Percentiles rank a stretch among this genome's conserved stretches.
Conservation (phyloP, 2,888 invertebrate genomes). For the Tetrapedia diversipes region DNA sequence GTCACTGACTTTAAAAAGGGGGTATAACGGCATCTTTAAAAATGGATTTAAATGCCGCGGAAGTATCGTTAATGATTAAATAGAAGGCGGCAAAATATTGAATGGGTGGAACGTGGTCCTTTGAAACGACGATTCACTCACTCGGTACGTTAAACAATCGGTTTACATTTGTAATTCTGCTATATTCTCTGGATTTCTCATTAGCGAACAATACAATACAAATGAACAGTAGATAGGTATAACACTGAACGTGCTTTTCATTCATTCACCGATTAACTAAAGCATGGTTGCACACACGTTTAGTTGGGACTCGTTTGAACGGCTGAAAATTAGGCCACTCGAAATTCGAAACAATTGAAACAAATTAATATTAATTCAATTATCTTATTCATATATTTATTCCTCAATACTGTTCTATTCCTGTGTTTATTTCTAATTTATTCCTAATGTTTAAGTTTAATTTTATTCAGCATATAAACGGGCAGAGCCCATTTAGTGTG, state of each 20-base stretch:
- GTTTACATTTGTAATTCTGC: slow-evolving; percentile 58
- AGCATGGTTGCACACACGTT: slow-evolving; percentile 54
- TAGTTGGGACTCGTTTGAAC: slow-evolving; percentile 33
- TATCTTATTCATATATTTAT: slow-evolving; percentile 33
- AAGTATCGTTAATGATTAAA: not conserved
- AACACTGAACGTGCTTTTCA: slow-evolving; percentile 55
- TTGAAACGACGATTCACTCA: not conserved
- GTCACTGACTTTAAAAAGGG: too few species aligned
- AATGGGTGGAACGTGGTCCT: not conserved
- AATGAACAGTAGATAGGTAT: slow-evolving; percentile 52
- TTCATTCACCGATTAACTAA: slow-evolving; percentile 58
- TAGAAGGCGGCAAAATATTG: not conserved
- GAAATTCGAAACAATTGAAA: slow-evolving; percentile 24
- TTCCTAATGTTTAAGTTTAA: too few species aligned
- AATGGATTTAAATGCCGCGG: too few species aligned
- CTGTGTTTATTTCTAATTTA: too few species aligned
- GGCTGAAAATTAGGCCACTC: slow-evolving; percentile 53
- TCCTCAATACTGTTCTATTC: too few species aligned
- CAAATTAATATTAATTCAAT: slow-evolving; percentile 60
- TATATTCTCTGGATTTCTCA: slow-evolving; percentile 46
- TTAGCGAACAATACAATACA: slow-evolving; percentile 57
- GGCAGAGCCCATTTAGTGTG: too few species aligned
- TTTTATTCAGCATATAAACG: too few species aligned
- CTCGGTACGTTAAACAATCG: slow-evolving; percentile 42
- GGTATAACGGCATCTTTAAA: too few species aligned